Percentiles rank a stretch among this genome's conserved stretches.
These are phyloP conservation scores for Ethmia dodecea DNA, from an alignment of 2,888 invertebrate species.

Conservation along the genomic window DNA sequence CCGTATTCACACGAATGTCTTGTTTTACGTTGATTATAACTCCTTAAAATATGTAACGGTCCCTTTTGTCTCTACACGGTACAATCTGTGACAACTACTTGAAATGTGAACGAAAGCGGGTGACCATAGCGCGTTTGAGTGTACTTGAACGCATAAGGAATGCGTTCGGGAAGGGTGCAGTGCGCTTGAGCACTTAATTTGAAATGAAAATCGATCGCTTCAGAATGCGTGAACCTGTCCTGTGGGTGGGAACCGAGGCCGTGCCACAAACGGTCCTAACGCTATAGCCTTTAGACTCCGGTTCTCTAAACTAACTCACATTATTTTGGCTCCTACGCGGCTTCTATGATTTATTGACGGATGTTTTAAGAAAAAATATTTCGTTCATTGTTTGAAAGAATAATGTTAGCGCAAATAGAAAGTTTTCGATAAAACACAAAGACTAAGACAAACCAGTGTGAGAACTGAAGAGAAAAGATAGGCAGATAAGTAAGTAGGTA, in stretches of 20 bases:
- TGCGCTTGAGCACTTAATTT: constrained; percentile 52
- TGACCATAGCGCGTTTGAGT: constrained; percentile 33
- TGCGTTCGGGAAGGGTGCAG: constrained; percentile 48
- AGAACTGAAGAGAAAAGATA: not conserved
- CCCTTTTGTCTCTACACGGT: constrained; percentile 15
- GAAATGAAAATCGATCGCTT: constrained; percentile 69
- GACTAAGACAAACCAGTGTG: not conserved
- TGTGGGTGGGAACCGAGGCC: constrained; percentile 56
- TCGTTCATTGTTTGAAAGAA: constrained; percentile 17
- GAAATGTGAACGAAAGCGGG: constrained; percentile 40
- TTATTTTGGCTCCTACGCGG: constrained; percentile 42
- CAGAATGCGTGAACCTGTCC: constrained; percentile 59
- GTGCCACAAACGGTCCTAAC: constrained; percentile 41
- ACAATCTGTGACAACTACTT: constrained; percentile 20
- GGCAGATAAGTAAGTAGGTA: too few species aligned
- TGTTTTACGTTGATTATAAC: constrained; percentile 12
- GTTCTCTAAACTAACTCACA: constrained; percentile 30
- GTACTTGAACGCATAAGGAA: constrained; percentile 52
- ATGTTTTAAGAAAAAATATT: constrained; percentile 16
- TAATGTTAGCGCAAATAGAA: constrained; percentile 16
- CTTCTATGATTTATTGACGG: constrained; percentile 37
- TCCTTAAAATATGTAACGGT: constrained; percentile 8
- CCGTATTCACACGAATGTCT: constrained; percentile 19
- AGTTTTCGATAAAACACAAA: constrained; percentile 11
- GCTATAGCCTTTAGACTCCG: constrained; percentile 39